Percentiles rank a stretch among this genome's conserved stretches.
Evolutionary conservation across 2,797 vertebrate species (phyloP).

Genomic region (Balearica regulorum): DNA sequence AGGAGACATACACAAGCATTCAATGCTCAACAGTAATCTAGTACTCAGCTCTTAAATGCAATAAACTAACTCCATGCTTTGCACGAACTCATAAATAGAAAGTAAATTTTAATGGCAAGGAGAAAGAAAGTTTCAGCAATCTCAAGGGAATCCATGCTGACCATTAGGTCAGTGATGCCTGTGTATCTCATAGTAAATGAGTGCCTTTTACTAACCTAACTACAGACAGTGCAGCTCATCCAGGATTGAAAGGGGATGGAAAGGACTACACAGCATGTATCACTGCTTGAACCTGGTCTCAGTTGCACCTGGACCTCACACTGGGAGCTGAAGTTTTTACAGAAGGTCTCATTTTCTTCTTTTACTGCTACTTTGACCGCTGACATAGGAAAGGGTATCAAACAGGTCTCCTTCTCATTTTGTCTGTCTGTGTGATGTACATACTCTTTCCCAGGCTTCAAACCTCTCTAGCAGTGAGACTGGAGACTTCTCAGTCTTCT

Average conservation of each 20-base stretch:
- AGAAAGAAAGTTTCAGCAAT: not conserved
- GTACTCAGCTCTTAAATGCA: not conserved
- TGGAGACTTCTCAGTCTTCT: not conserved
- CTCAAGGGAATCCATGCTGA: fast-evolving
- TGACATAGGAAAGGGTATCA: not conserved
- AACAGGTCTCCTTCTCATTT: not conserved
- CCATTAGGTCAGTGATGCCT: not conserved
- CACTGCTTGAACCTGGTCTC: not conserved
- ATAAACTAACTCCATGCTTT: not conserved
- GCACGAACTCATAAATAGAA: not conserved
- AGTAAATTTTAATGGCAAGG: not conserved
- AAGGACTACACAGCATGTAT: not conserved
- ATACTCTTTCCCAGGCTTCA: not conserved
- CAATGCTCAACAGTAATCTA: not conserved
- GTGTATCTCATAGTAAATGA: not conserved
- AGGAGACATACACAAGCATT: not conserved
- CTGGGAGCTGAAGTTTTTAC: not conserved
- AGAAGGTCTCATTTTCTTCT: not conserved
- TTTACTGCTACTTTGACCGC: not conserved
- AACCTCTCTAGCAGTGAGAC: not conserved
- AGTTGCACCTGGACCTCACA: not conserved
- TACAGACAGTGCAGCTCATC: not conserved
- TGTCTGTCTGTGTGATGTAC: not conserved
- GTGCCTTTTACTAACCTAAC: not conserved
- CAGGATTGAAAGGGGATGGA: not conserved